Percentiles rank a stretch among this genome's conserved stretches.
Evolutionary conservation across 64 coral and sea anemone species (phyloP).

Genomic region (Stichodactyla helianthus): DNA sequence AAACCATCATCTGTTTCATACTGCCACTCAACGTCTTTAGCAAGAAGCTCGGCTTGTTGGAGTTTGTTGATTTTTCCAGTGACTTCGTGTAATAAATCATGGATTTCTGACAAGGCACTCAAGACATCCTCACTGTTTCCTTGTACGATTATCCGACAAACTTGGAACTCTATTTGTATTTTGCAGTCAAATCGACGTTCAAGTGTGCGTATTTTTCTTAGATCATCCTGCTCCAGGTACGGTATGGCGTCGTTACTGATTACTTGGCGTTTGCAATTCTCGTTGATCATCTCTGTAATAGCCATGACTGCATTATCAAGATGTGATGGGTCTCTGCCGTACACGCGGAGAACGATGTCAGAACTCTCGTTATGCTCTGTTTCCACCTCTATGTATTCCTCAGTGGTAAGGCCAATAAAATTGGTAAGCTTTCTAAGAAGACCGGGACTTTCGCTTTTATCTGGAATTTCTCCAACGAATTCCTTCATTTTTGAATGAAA

Average conservation of each 20-base stretch:
- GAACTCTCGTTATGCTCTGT: background rate
- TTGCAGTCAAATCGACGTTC: constrained; percentile 23
- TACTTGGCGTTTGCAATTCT: constrained; percentile 36
- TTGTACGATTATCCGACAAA: constrained; percentile 36
- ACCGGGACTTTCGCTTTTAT: background rate
- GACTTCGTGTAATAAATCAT: constrained; percentile 29
- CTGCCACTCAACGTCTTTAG: constrained; percentile 51
- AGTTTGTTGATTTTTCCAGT: constrained; percentile 29
- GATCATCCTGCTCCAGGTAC: background rate
- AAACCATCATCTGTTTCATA: background rate
- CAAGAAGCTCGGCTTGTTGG: constrained; percentile 33
- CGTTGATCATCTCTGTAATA: constrained; percentile 40
- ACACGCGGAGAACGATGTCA: constrained; percentile 9
- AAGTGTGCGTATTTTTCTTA: constrained; percentile 31
- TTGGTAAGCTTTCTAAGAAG: background rate
- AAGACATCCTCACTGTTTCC: constrained; percentile 52
- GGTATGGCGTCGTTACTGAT: constrained; percentile 37
- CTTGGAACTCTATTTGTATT: constrained; percentile 19
- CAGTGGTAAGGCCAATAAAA: background rate
- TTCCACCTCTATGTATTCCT: background rate
- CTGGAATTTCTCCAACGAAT: constrained; percentile 1
- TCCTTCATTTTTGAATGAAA: constrained; percentile 34
- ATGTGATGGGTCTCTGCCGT: constrained; percentile 15
- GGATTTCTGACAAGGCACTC: constrained; percentile 27
- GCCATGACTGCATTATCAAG: constrained; percentile 36